phyloP scores from a whole-genome alignment of 2,113 vertebrate species.

The Melospiza georgiana region DNA sequence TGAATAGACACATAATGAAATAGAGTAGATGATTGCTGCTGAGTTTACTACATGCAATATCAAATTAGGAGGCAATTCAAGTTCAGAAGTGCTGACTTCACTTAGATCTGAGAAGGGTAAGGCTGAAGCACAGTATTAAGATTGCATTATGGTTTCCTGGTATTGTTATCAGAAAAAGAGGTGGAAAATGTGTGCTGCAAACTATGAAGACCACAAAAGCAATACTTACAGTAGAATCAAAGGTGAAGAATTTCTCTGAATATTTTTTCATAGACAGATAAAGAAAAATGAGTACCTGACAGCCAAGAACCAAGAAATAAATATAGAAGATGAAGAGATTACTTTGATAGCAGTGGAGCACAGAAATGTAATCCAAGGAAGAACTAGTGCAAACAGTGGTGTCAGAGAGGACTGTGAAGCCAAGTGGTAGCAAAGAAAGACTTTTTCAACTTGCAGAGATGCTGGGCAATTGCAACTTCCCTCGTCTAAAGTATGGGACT shows the following conservation, averaged over 20 bases:
- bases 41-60: neutral
- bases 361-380: neutral
- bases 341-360: neutral
- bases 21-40: neutral
- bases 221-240: neutral
- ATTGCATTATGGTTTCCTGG: neutral
- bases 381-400: neutral
- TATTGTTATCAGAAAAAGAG: neutral
- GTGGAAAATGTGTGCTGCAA: neutral
- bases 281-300: neutral
- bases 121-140: neutral
- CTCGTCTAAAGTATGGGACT: neutral
- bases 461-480: neutral
- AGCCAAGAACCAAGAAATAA: neutral
- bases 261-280: neutral
- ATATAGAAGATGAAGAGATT: neutral
- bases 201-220: neutral
- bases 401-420: neutral
- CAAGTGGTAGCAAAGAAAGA: neutral
- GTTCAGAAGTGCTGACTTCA: neutral
- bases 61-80: neutral
- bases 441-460: neutral
- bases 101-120: neutral
- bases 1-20: neutral
- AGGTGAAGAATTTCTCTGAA: neutral